Evolutionary conservation across 2,797 vertebrate species (phyloP).

Genomic region (Sebastes steindachneri): DNA sequence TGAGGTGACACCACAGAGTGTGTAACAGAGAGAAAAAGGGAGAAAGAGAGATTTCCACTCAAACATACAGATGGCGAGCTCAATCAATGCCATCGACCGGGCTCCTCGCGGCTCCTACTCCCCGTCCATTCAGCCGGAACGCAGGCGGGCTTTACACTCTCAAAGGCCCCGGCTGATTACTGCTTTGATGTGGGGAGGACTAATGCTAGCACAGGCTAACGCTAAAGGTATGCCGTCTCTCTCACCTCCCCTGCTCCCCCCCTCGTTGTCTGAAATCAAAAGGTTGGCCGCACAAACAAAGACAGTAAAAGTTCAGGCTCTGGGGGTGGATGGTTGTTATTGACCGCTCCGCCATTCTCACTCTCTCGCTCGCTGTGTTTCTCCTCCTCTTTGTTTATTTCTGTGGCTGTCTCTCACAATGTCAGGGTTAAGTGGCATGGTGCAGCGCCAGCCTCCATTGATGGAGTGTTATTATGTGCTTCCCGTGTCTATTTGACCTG

Average conservation of each 20-base stretch:
- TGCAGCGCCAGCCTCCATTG: conserved; percentile 64
- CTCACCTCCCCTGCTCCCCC: not conserved
- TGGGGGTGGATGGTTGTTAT: conserved; percentile 61
- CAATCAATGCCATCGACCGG: conserved; percentile 76
- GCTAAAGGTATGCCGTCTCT: conserved; percentile 52
- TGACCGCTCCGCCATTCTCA: conserved; percentile 55
- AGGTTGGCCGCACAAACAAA: conserved; percentile 64
- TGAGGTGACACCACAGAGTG: not conserved
- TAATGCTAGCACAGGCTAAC: conserved; percentile 62
- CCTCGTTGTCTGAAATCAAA: conserved; percentile 60
- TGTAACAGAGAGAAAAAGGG: not conserved
- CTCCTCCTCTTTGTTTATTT: conserved; percentile 68
- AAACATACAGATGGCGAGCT: conserved; percentile 56
- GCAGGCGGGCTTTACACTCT: conserved; percentile 50
- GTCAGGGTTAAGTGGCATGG: conserved; percentile 80
- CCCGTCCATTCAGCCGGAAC: conserved; percentile 54
- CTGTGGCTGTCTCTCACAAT: conserved; percentile 56
- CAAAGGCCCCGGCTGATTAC: conserved; percentile 70
- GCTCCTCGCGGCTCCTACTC: conserved; percentile 54
- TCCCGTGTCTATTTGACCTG: conserved; percentile 81
- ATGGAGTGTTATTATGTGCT: conserved; percentile 83
- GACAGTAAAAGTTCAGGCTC: conserved; percentile 71
- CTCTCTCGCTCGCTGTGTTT: conserved; percentile 16
- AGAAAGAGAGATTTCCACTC: conserved; percentile 39
- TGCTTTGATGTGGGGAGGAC: conserved; percentile 59